Percentiles rank a stretch among this genome's conserved stretches.
Conservation (phyloP, 2,888 invertebrate species). For the Trachelus tabidus region DNA sequence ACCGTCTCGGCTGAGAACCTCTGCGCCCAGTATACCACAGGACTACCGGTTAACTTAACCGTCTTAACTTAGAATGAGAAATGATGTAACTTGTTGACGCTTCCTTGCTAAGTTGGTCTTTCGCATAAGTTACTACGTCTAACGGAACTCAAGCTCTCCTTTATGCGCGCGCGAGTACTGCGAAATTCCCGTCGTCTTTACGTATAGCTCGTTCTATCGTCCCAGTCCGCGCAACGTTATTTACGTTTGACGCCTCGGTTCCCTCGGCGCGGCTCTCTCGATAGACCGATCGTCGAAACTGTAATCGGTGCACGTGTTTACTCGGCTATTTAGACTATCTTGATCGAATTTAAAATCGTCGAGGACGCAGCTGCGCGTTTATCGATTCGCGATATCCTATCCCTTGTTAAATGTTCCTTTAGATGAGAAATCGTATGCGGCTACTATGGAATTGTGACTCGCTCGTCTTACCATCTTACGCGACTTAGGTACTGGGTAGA, state of each 20-base stretch:
- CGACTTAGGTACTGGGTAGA: neutral
- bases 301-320: neutral
- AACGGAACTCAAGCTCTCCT: neutral
- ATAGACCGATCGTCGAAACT: neutral
- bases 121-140: neutral
- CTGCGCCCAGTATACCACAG: neutral
- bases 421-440: neutral
- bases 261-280: neutral
- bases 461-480: neutral
- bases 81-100: constrained; percentile 37
- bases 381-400: neutral
- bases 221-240: neutral
- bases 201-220: neutral
- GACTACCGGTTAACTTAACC: constrained; percentile 6
- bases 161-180: neutral
- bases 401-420: neutral
- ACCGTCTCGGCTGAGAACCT: neutral
- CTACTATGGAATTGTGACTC: neutral
- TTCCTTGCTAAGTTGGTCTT: neutral
- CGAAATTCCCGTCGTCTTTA: neutral
- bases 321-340: neutral
- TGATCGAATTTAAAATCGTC: neutral
- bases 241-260: neutral
- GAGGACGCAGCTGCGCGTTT: neutral
- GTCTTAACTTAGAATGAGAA: constrained; percentile 15